Base-by-base conservation (phyloP, 2,888 invertebrate species). In the Andrena praecox region DNA sequence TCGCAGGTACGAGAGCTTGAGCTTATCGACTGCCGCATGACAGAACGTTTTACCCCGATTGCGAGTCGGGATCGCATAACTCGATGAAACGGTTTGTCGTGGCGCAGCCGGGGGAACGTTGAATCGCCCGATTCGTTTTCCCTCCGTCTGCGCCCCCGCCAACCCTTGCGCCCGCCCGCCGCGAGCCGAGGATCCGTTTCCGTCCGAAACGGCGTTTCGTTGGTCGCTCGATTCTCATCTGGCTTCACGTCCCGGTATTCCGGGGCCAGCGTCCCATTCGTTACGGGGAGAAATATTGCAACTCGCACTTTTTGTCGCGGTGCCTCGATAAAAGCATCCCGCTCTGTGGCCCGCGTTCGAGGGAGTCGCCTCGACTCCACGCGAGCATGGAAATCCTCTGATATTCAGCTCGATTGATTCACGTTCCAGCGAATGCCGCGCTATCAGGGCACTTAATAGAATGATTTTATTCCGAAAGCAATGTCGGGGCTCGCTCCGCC, bases 51-150 rank as follows among this genome's bases (percentile, higher is more conserved):
- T 69, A 85, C 80, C 70, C 54, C 62, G 77, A 85, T 81, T 75
- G 85, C 76, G 60, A 77, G 64, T 31, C 68, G 54, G 71, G 33
- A 33, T 48, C 68, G 77, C 75, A 78, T 85, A 85, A 85, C 76
- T 81, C 72, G 72, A 85, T 71, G 78, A 85, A 78, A 82, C 71
- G 70, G 63, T 85, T 82, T 85, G 77, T 63, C 85, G 74, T 50
- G 10, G 50, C 42, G 50, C n/a, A 54, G 50, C 10, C 10, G 59
- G 48, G 42, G 54, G 31, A 50, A 50, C 42, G 35, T 74, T 50
- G 16, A 66, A 73, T 52, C 66, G 48, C 68, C 42, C 74, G 71
- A 81, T 76, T 75, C 82, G 74, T 68, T 77, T 78, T 76, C 69
- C 66, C 27, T 29, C n/a, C n/a, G 8, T 8, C 35, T 6, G 33